Evolutionary conservation across 2,797 vertebrate species (phyloP).

Genomic region (Macroramphosus scolopax): DNA sequence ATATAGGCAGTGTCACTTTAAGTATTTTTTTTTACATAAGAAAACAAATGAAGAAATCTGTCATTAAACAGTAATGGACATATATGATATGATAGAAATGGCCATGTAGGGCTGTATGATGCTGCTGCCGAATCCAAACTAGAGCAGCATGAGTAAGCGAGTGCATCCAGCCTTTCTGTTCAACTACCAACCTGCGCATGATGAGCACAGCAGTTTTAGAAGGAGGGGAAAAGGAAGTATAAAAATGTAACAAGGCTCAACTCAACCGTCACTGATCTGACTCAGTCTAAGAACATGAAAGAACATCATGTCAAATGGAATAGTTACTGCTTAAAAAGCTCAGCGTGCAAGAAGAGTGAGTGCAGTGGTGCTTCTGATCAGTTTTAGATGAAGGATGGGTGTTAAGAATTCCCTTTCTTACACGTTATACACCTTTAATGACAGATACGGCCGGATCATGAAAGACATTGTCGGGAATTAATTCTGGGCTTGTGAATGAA

Average conservation of each 20-base stretch:
- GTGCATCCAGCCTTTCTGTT: conserved; percentile 29
- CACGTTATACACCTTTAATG: not conserved
- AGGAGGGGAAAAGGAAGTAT: conserved; percentile 9
- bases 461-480: conserved; percentile 10
- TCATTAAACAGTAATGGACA: not conserved
- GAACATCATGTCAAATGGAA: too few species aligned
- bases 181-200: conserved; percentile 25
- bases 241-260: conserved; percentile 4
- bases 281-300: too few species aligned
- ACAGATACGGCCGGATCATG: conserved; percentile 2
- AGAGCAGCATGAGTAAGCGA: conserved; percentile 57
- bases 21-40: not conserved
- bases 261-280: too few species aligned
- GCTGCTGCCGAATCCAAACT: conserved; percentile 47
- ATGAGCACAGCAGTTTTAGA: conserved; percentile 50
- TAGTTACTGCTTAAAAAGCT: too few species aligned
- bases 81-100: not conserved
- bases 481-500: conserved; percentile 11
- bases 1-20: not conserved
- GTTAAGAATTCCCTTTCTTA: conserved; percentile 23
- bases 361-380: conserved; percentile 16
- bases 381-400: conserved; percentile 4
- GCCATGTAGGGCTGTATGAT: conserved; percentile 3
- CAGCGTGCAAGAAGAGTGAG: not conserved
- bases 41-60: too few species aligned